A percentile compares a stretch with the other conserved stretches of the same genome.
These are phyloP conservation scores for Ptiloglossa arizonensis DNA, from an alignment of 1,140 invertebrate species.

Conservation along the genomic window DNA sequence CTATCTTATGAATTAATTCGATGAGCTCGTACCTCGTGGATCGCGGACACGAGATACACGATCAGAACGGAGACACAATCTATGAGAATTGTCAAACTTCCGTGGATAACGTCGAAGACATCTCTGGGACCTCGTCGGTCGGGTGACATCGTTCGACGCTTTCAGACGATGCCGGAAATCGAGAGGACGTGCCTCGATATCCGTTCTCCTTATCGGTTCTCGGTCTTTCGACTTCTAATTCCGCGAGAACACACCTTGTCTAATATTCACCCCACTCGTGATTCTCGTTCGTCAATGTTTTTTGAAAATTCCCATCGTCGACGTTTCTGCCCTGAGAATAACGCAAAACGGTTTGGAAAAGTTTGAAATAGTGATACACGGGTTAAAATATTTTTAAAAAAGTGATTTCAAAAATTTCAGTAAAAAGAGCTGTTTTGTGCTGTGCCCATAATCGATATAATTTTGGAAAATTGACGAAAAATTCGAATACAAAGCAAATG, in stretches of 20 bases:
- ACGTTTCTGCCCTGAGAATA: too few relatives aligned
- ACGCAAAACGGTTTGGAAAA: not conserved
- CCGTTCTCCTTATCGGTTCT: constrained; percentile 49
- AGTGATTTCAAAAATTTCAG: too few relatives aligned
- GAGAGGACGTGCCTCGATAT: constrained; percentile 62
- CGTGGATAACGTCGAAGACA: constrained; percentile 8
- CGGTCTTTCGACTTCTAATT: not conserved
- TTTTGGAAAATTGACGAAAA: too few relatives aligned
- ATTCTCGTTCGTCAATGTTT: not conserved
- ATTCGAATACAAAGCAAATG: too few relatives aligned
- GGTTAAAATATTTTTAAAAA: too few relatives aligned
- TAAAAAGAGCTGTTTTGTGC: too few relatives aligned
- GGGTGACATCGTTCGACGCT: constrained; percentile 40
- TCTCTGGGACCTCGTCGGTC: constrained; percentile 30
- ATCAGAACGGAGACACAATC: not conserved
- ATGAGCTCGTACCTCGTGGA: constrained; percentile 15
- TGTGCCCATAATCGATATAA: too few relatives aligned
- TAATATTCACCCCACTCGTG: not conserved
- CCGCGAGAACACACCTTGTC: not conserved
- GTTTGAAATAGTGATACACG: not conserved
- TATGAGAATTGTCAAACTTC: too few relatives aligned
- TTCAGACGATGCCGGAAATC: constrained; percentile 55
- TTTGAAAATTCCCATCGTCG: not conserved
- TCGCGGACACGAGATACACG: constrained; percentile 25
- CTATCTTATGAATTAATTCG: constrained; percentile 20